Conservation (phyloP, 2,888 invertebrate genomes). For the Thera obeliscata region DNA sequence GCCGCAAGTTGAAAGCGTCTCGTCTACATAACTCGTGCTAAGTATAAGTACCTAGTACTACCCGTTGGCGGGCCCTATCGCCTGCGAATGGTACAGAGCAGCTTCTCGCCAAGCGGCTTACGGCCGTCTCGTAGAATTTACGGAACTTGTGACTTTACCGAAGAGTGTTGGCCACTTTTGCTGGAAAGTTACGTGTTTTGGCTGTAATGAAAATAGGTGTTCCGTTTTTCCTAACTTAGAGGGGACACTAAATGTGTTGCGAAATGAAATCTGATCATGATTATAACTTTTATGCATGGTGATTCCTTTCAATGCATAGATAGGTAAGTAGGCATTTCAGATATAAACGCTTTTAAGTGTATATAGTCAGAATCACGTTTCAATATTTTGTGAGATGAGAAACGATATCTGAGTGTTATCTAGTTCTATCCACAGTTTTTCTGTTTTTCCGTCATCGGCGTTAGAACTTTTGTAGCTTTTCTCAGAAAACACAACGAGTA, state of each 20-base stretch:
- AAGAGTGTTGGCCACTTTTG: constrained; percentile 7
- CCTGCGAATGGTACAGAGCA: constrained; percentile 35
- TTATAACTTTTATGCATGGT: too few species aligned
- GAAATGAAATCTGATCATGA: too few species aligned
- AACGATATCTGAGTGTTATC: too few species aligned
- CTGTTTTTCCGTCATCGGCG: not conserved
- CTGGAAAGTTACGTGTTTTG: constrained; percentile 1
- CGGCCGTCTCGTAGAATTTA: constrained; percentile 47
- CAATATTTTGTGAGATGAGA: too few species aligned
- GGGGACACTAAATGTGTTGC: not conserved
- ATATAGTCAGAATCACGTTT: too few species aligned
- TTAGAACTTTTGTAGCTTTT: not conserved
- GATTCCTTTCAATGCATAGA: too few species aligned
- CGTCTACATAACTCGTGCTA: constrained; percentile 29
- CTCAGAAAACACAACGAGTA: constrained; percentile 1
- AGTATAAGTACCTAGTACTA: constrained; percentile 9
- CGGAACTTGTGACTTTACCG: constrained; percentile 67
- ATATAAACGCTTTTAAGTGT: too few species aligned
- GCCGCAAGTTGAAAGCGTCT: constrained; percentile 20
- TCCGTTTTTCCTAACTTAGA: not conserved
- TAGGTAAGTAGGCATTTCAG: too few species aligned
- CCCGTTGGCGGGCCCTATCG: constrained; percentile 26
- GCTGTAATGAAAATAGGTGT: not conserved
- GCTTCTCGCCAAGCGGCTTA: constrained; percentile 65
- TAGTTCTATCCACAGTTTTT: too few species aligned